Evolutionary conservation across 2,113 vertebrate species (phyloP).

Genomic region (Percina caprodes): DNA sequence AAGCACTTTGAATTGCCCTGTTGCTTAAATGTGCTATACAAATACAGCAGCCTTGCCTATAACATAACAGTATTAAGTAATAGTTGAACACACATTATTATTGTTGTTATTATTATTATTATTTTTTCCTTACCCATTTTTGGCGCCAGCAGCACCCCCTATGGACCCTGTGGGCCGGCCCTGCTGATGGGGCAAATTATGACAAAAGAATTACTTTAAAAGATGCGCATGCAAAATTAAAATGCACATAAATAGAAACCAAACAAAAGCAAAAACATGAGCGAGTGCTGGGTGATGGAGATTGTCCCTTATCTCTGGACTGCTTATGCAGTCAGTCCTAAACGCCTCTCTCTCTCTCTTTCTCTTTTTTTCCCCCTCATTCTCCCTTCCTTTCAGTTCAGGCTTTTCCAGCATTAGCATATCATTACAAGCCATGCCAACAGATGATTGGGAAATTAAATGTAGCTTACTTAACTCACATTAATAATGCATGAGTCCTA

Average conservation of each 20-base stretch:
- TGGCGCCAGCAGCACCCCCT: no score
- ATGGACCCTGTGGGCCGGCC: no score
- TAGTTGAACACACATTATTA: no score
- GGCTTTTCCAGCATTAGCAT: slow-evolving; percentile 72
- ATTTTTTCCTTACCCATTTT: no score
- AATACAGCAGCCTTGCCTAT: no score
- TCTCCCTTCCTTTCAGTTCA: slow-evolving; percentile 24
- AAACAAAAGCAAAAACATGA: slow-evolving; percentile 2
- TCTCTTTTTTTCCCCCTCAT: not conserved
- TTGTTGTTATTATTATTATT: no score
- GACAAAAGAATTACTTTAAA: slow-evolving; percentile 22
- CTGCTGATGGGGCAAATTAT: slow-evolving; percentile 22
- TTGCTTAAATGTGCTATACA: no score
- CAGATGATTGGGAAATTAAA: slow-evolving; percentile 78
- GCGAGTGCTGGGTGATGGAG: slow-evolving; percentile 29
- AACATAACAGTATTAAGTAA: no score
- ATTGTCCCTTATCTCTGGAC: slow-evolving; percentile 41
- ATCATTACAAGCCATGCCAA: slow-evolving; percentile 71
- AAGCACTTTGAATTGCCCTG: no score
- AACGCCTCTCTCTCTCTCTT: not conserved
- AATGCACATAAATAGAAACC: slow-evolving; percentile 26
- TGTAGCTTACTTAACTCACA: slow-evolving; percentile 70
- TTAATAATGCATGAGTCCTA: slow-evolving; percentile 73
- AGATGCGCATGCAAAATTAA: slow-evolving; percentile 18
- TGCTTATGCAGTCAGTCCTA: slow-evolving; percentile 36